A percentile compares a stretch with the other conserved stretches of the same genome.
Conservation (phyloP, 2,888 invertebrate species). For the Epistrophella euchroma region DNA sequence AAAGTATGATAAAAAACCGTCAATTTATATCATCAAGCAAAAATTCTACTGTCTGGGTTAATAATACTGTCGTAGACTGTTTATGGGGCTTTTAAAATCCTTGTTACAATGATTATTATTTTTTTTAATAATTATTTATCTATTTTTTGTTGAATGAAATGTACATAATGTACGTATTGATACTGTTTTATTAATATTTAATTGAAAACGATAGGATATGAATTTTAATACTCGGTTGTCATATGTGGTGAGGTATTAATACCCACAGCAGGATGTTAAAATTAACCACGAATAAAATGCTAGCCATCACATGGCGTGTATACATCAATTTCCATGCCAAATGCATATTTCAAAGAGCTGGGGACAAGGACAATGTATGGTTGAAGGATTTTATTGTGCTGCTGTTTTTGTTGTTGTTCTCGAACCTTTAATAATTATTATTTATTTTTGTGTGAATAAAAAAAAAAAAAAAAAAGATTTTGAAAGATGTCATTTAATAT, state of each 20-base stretch:
- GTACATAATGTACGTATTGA: not conserved
- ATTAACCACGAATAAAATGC: conserved; percentile 68
- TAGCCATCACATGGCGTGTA: conserved; percentile 26
- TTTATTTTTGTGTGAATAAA: conserved; percentile 21
- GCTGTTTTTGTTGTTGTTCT: not conserved
- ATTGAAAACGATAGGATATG: conserved; percentile 70
- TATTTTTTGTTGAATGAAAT: not conserved
- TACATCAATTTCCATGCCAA: conserved; percentile 63
- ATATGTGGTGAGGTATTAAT: conserved; percentile 72
- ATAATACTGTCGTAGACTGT: not conserved
- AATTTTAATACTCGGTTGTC: conserved; percentile 70
- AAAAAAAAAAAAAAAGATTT: conserved; percentile 16
- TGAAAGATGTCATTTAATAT: conserved; percentile 65
- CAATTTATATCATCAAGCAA: too few species aligned
- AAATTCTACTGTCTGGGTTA: not conserved
- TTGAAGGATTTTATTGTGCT: not conserved
- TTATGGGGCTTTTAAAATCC: not conserved
- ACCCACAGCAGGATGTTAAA: conserved; percentile 72
- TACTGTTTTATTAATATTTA: conserved; percentile 66
- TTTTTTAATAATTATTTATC: conserved; percentile 12
- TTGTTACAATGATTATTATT: not conserved
- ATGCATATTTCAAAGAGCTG: conserved; percentile 64
- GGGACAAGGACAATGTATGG: conserved; percentile 34
- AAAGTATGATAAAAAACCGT: too few species aligned
- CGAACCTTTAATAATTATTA: not conserved